These are phyloP conservation scores for Cetoscarus ocellatus DNA, from an alignment of 2,797 vertebrate genomes.

Conservation along the genomic window DNA sequence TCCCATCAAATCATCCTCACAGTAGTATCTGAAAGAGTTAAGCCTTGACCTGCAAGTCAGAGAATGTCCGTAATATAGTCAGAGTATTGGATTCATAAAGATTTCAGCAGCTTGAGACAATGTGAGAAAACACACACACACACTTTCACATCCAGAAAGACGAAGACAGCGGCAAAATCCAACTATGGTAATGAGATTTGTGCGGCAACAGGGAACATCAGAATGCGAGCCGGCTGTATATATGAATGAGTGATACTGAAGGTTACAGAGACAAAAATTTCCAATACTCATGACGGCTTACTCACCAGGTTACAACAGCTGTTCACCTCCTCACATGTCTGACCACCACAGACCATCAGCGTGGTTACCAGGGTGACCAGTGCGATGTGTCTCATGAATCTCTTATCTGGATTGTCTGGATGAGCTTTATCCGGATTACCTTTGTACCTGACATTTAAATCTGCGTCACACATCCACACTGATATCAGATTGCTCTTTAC, in stretches of 20 bases:
- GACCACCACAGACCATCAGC: constrained; percentile 46
- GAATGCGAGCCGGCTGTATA: constrained; percentile 54
- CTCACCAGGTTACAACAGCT: constrained; percentile 58
- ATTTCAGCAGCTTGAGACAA: constrained; percentile 40
- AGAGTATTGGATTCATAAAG: constrained; percentile 16
- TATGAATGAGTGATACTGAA: constrained; percentile 45
- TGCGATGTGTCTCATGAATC: constrained; percentile 25
- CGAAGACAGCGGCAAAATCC: constrained; percentile 50
- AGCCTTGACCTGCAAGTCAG: too few relatives aligned
- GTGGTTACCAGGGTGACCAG: constrained; percentile 64
- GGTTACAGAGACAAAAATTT: constrained; percentile 50
- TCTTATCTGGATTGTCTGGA: constrained; percentile 52
- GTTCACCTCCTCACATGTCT: constrained; percentile 37
- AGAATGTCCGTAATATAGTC: background rate
- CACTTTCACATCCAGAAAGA: constrained; percentile 38
- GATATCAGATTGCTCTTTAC: constrained; percentile 41
- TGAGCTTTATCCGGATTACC: constrained; percentile 63
- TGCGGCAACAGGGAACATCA: constrained; percentile 44
- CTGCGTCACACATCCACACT: constrained; percentile 22
- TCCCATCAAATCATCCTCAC: too few relatives aligned
- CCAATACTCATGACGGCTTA: constrained; percentile 34
- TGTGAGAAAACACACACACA: constrained; percentile 34
- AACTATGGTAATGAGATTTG: constrained; percentile 58
- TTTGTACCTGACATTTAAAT: constrained; percentile 63
- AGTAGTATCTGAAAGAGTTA: too few relatives aligned